phyloP scores from a whole-genome alignment of 2,797 vertebrate species.

The Chaetodon trifasciatus region DNA sequence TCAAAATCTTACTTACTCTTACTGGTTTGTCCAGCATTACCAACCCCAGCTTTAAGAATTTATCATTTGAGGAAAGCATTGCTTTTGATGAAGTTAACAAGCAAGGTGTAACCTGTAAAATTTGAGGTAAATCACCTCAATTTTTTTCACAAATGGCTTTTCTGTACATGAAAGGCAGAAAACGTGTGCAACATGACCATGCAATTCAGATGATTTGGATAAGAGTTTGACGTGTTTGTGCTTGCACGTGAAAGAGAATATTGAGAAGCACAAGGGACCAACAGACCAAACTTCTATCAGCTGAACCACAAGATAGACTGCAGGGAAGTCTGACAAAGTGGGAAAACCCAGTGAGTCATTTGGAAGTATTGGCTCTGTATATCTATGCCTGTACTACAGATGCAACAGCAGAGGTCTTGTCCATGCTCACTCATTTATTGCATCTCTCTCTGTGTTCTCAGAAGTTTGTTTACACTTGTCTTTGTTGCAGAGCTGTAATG shows the following conservation, averaged over 20 bases:
- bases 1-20: too few relatives aligned
- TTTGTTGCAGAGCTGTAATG: conserved; percentile 21
- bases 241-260: not conserved
- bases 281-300: not conserved
- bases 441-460: conserved; percentile 17
- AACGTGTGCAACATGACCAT: not conserved
- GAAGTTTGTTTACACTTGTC: conserved; percentile 43
- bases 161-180: not conserved
- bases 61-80: not conserved
- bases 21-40: not conserved
- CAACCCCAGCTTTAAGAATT: conserved; percentile 30
- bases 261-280: not conserved
- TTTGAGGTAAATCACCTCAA: not conserved
- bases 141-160: not conserved
- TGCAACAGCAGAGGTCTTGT: not conserved
- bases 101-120: conserved; percentile 18
- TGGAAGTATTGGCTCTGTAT: not conserved
- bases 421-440: not conserved
- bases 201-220: not conserved
- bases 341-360: not conserved
- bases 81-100: conserved; percentile 5
- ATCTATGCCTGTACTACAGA: conserved; percentile 12
- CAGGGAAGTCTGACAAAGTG: conserved; percentile 4
- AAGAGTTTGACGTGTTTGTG: not conserved
- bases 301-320: not conserved